A percentile compares a stretch with the other conserved stretches of the same genome.
These are phyloP conservation scores for Rhagonycha fulva DNA, from an alignment of 2,888 invertebrate genomes.

Conservation along the genomic window DNA sequence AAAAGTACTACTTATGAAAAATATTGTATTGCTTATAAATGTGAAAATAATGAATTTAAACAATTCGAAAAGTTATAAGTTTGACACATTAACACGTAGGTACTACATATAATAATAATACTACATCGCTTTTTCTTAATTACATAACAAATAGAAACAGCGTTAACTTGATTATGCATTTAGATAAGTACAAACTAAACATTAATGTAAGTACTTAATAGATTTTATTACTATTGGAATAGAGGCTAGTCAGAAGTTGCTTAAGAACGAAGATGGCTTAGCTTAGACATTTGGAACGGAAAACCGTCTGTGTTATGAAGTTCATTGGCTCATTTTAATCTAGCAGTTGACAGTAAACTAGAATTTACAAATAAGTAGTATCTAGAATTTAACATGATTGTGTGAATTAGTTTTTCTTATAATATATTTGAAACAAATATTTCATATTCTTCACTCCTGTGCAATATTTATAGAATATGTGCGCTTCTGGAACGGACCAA, in stretches of 20 bases:
- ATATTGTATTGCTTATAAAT: neutral
- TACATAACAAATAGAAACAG: neutral
- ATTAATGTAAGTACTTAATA: neutral
- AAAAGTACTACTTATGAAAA: neutral
- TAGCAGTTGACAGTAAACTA: neutral
- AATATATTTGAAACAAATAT: neutral
- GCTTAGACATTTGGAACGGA: constrained; percentile 22
- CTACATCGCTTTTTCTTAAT: neutral
- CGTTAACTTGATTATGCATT: neutral
- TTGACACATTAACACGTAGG: constrained; percentile 23
- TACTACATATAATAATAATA: neutral
- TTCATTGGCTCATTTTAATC: constrained; percentile 24
- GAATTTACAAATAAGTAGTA: constrained; percentile 9
- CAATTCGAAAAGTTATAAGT: constrained; percentile 10
- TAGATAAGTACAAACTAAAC: neutral
- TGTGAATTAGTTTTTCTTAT: neutral
- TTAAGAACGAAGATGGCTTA: neutral
- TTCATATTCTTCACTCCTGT: neutral
- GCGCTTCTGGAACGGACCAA: neutral
- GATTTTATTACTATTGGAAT: neutral
- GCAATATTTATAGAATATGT: too few species aligned
- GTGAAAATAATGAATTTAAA: constrained; percentile 10
- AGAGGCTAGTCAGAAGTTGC: neutral
- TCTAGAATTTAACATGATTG: neutral
- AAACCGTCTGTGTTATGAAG: constrained; percentile 15